These are phyloP conservation scores for Oreocharis arfaki DNA, from an alignment of 2,113 vertebrate species.

Conservation along the genomic window DNA sequence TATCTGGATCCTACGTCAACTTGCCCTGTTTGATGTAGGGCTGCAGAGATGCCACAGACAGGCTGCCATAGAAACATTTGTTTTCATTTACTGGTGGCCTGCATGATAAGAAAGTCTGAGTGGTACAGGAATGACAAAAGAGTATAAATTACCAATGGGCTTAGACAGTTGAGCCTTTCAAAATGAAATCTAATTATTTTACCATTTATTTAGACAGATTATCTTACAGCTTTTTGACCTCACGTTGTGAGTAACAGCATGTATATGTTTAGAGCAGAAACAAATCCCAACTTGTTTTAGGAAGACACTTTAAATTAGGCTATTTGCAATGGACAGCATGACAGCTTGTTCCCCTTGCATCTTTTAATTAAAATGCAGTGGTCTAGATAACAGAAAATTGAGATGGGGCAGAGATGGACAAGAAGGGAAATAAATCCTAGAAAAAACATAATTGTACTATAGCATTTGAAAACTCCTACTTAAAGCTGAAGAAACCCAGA, in stretches of 20 bases:
- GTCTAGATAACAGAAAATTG: not conserved
- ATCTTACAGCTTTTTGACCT: not conserved
- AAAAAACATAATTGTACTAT: not conserved
- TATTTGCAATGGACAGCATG: not conserved
- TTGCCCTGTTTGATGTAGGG: not conserved
- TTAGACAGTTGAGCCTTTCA: not conserved
- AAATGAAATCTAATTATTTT: slow-evolving; percentile 32
- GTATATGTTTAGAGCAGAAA: not conserved
- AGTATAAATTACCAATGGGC: not conserved
- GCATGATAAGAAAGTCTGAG: not conserved
- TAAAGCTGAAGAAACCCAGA: not conserved
- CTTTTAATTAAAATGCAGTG: slow-evolving; percentile 12
- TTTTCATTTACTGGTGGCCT: slow-evolving; percentile 4
- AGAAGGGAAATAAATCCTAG: not conserved
- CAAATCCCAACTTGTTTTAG: not conserved
- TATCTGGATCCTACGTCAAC: not conserved
- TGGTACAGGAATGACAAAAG: not conserved
- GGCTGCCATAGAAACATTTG: slow-evolving; percentile 31
- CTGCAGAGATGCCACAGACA: not conserved
- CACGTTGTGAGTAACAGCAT: not conserved
- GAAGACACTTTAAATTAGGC: not conserved
- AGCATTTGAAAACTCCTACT: not conserved
- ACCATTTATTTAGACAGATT: not conserved
- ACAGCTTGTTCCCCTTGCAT: not conserved
- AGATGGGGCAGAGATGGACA: not conserved